Evolutionary conservation across 2,888 invertebrate genomes (phyloP).

Genomic region (Caprella mutica): DNA sequence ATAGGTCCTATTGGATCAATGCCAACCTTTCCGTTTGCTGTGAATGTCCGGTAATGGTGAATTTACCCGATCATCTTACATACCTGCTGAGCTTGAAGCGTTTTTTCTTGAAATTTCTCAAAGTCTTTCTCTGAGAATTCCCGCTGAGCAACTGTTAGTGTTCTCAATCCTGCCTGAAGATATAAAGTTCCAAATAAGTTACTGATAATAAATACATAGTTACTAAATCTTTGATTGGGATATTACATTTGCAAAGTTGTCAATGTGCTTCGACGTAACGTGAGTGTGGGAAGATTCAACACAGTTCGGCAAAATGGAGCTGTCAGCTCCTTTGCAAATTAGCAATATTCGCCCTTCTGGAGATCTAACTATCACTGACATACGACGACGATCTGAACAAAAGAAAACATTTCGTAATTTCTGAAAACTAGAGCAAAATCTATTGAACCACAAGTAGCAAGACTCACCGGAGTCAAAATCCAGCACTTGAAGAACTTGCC

Average conservation of each 20-base stretch:
- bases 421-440: no score
- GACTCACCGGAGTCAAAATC: no score
- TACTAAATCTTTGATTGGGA: no score
- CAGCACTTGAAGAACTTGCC: no score
- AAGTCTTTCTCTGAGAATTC: slow-evolving; percentile 58
- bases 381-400: slow-evolving; percentile 61
- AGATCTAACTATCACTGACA: slow-evolving; percentile 70
- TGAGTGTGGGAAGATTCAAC: slow-evolving; percentile 38
- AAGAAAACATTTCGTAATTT: no score
- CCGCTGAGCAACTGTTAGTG: slow-evolving; percentile 66
- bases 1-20: no score
- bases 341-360: slow-evolving; percentile 56
- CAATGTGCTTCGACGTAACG: slow-evolving; percentile 43
- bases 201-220: no score
- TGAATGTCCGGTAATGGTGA: no score
- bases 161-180: slow-evolving; percentile 55
- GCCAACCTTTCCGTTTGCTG: no score
- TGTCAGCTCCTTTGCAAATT: slow-evolving; percentile 72
- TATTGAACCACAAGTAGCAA: no score
- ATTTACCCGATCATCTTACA: no score
- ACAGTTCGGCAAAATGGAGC: slow-evolving; percentile 57
- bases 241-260: slow-evolving; percentile 48
- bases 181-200: no score
- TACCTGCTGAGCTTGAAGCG: slow-evolving; percentile 44
- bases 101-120: slow-evolving; percentile 40